Evolutionary conservation across 2,888 invertebrate species (phyloP).

Genomic region (Cosmia trapezina): DNA sequence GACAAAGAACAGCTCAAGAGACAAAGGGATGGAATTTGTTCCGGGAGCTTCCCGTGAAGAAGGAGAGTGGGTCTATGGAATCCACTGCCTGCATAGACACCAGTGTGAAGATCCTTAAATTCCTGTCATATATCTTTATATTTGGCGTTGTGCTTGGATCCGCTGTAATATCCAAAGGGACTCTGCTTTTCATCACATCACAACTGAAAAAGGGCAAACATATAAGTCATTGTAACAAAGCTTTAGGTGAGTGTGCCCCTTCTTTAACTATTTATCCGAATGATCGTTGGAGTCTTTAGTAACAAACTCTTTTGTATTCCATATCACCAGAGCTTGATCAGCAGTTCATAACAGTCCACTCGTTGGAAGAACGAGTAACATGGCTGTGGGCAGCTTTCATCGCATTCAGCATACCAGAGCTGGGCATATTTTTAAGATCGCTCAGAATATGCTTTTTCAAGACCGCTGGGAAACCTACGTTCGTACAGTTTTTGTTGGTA

Average conservation of each 20-base stretch:
- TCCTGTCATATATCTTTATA: conserved; percentile 92
- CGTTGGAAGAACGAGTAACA: conserved; percentile 92
- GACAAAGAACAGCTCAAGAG: conserved; percentile 89
- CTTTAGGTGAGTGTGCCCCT: conserved; percentile 74
- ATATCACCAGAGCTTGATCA: conserved; percentile 89
- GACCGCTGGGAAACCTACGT: conserved; percentile 90
- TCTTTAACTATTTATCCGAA: neutral
- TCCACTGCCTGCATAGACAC: conserved; percentile 91
- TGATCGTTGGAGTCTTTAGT: neutral
- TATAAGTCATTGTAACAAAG: conserved; percentile 91
- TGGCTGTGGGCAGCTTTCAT: conserved; percentile 96
- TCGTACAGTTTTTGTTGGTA: conserved; percentile 90
- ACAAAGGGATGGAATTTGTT: conserved; percentile 95
- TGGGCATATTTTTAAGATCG: conserved; percentile 93
- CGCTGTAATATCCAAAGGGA: conserved; percentile 93
- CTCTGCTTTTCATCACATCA: conserved; percentile 93
- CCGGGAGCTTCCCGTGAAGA: conserved; percentile 92
- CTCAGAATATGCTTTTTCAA: conserved; percentile 94
- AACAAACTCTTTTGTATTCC: conserved; percentile 36
- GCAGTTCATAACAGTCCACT: conserved; percentile 91
- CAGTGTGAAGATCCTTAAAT: conserved; percentile 92
- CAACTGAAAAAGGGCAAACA: conserved; percentile 90
- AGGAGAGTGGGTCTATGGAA: conserved; percentile 92
- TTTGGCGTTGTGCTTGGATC: conserved; percentile 92
- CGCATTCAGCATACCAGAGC: conserved; percentile 94